A percentile compares a stretch with the other conserved stretches of the same genome.
Evolutionary conservation across 2,113 vertebrate species (phyloP).

Genomic region (Lampris megalopsis): DNA sequence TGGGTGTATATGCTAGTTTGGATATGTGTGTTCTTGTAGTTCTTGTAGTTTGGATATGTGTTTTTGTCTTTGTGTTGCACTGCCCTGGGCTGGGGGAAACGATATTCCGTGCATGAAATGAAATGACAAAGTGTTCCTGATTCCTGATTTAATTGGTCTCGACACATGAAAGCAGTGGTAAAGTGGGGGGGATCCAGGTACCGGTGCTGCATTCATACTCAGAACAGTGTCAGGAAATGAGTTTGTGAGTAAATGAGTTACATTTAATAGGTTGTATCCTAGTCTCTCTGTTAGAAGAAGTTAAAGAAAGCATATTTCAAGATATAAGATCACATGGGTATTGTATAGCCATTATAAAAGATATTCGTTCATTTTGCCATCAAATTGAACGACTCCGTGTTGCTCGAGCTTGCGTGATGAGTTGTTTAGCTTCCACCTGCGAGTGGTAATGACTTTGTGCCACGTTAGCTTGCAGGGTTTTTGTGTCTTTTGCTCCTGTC

Average conservation of each 20-base stretch:
- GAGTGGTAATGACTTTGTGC: slow-evolving; percentile 2
- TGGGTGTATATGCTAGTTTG: no score
- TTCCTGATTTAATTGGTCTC: not conserved
- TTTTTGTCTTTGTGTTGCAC: no score
- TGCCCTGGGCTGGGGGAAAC: no score
- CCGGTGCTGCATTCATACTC: not conserved
- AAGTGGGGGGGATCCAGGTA: not conserved
- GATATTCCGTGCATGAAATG: not conserved
- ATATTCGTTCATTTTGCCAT: not conserved
- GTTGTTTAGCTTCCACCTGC: not conserved
- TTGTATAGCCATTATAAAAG: not conserved
- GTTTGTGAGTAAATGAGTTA: not conserved
- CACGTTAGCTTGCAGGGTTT: not conserved
- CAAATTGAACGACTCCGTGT: not conserved
- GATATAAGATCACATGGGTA: not conserved
- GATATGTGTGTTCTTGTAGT: no score
- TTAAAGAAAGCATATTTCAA: not conserved
- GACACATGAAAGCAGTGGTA: not conserved
- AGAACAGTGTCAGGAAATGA: not conserved
- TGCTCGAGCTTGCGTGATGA: not conserved
- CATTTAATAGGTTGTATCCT: no score
- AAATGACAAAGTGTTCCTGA: not conserved
- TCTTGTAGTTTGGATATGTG: no score
- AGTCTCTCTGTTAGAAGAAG: not conserved
- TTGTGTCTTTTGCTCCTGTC: not conserved